These are phyloP conservation scores for Metalampra italica DNA, from an alignment of 2,888 invertebrate species.

Conservation along the genomic window DNA sequence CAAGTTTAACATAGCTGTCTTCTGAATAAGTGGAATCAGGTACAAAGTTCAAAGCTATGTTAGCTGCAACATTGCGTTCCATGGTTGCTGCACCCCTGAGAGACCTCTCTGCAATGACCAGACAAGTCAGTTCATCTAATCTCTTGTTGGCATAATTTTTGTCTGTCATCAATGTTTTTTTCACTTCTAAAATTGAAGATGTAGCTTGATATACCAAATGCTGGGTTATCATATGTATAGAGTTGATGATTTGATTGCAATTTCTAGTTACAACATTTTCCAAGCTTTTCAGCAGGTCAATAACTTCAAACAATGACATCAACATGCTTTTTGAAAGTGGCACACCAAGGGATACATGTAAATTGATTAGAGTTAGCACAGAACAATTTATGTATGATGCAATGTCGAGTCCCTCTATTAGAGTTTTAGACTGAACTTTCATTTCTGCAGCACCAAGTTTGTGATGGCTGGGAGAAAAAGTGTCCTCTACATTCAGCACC, in stretches of 20 bases:
- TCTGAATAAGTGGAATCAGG: conserved; percentile 79
- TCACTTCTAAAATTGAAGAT: conserved; percentile 81
- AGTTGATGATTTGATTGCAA: conserved; percentile 83
- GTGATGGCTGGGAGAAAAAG: conserved; percentile 50
- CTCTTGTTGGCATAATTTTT: conserved; percentile 82
- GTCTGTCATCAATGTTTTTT: conserved; percentile 81
- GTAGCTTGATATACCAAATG: conserved; percentile 88
- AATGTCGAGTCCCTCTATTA: conserved; percentile 81
- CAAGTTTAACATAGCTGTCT: conserved; percentile 81
- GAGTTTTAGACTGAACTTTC: conserved; percentile 58
- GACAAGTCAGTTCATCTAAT: conserved; percentile 84
- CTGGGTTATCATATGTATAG: conserved; percentile 87
- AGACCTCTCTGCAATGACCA: conserved; percentile 85
- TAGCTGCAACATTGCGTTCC: conserved; percentile 81
- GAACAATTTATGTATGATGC: conserved; percentile 81
- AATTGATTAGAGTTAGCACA: conserved; percentile 77
- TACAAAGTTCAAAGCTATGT: conserved; percentile 83
- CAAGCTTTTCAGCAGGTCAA: conserved; percentile 89
- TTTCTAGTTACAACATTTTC: conserved; percentile 84
- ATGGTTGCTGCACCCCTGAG: conserved; percentile 81
- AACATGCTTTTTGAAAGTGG: conserved; percentile 89
- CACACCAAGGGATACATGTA: conserved; percentile 83
- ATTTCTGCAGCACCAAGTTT: conserved; percentile 67
- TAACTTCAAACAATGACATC: conserved; percentile 86
- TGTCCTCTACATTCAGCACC: conserved; percentile 57